Conservation (phyloP, 2,113 vertebrate species). For the Amblyornis subalaris region DNA sequence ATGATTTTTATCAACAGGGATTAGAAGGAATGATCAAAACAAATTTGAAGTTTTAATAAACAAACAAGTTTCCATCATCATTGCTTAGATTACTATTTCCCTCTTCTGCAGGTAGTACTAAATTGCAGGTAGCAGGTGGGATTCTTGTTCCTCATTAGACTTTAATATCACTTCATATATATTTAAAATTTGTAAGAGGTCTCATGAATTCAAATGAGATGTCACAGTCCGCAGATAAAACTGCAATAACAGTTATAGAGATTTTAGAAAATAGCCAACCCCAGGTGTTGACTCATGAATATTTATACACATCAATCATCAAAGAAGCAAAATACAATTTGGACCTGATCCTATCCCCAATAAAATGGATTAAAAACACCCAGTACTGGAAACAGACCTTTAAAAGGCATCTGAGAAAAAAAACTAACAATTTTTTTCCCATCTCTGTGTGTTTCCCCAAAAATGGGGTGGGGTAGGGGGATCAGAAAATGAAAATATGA, state of each 20-base stretch:
- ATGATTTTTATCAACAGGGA: neutral
- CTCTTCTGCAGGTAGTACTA: neutral
- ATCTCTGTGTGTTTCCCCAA: neutral
- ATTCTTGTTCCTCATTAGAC: conserved; percentile 14
- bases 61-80: neutral
- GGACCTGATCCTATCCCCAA: neutral
- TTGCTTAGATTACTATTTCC: neutral
- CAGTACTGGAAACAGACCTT: neutral
- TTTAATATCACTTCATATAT: conserved; percentile 43
- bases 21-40: conserved; percentile 16
- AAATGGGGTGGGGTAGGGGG: neutral
- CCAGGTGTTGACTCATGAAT: conserved; percentile 38
- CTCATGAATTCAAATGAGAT: conserved; percentile 49
- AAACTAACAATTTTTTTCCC: neutral
- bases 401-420: neutral
- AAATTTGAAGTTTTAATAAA: conserved; percentile 3
- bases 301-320: neutral
- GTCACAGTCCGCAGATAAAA: neutral
- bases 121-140: conserved; percentile 20
- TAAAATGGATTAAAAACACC: neutral
- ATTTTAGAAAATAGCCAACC: conserved; percentile 20
- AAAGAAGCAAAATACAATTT: neutral
- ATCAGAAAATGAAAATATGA: neutral
- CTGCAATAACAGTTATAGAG: neutral
- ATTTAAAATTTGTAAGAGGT: conserved; percentile 31